Evolutionary conservation across 1,140 invertebrate species (phyloP).

Genomic region (Drosophila lini): DNA sequence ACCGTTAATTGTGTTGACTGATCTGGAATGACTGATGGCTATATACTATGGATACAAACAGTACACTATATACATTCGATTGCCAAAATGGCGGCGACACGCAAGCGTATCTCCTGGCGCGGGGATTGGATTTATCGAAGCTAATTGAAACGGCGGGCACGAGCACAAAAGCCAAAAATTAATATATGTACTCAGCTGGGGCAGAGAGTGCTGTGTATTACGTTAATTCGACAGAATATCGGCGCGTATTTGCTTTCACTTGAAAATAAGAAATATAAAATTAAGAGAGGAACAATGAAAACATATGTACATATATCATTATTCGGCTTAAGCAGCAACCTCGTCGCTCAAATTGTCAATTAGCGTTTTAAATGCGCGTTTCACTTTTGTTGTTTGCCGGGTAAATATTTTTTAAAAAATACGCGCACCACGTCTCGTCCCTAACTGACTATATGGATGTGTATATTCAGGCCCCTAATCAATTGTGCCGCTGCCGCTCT

Average conservation of each 20-base stretch:
- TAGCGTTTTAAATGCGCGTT: slow-evolving; percentile 54
- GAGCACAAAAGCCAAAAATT: slow-evolving; percentile 62
- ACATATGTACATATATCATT: slow-evolving; percentile 43
- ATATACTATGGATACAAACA: slow-evolving; percentile 7
- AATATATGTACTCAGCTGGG: slow-evolving; percentile 73
- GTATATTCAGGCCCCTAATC: slow-evolving; percentile 26
- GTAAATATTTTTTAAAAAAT: slow-evolving; percentile 53
- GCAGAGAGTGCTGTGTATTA: slow-evolving; percentile 33
- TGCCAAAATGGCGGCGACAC: slow-evolving; percentile 42
- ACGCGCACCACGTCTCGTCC: slow-evolving; percentile 14
- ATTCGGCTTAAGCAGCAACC: slow-evolving; percentile 38
- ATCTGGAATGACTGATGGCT: slow-evolving; percentile 55
- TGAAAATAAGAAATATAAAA: slow-evolving; percentile 12
- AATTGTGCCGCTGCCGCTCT: slow-evolving; percentile 37
- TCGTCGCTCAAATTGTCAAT: slow-evolving; percentile 60
- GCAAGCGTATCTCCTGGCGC: slow-evolving; percentile 31
- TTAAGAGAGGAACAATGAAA: slow-evolving; percentile 1
- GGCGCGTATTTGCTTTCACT: slow-evolving; percentile 29
- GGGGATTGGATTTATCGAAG: slow-evolving; percentile 57
- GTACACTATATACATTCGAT: slow-evolving; percentile 4
- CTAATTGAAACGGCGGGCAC: slow-evolving; percentile 45
- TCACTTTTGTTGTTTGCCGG: slow-evolving; percentile 45
- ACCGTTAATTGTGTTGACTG: slow-evolving; percentile 78
- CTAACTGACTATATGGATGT: slow-evolving; percentile 21
- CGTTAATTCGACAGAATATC: slow-evolving; percentile 50